These are phyloP conservation scores for Panthera tigris DNA, from an alignment of 2,113 vertebrate species.

Conservation along the genomic window DNA sequence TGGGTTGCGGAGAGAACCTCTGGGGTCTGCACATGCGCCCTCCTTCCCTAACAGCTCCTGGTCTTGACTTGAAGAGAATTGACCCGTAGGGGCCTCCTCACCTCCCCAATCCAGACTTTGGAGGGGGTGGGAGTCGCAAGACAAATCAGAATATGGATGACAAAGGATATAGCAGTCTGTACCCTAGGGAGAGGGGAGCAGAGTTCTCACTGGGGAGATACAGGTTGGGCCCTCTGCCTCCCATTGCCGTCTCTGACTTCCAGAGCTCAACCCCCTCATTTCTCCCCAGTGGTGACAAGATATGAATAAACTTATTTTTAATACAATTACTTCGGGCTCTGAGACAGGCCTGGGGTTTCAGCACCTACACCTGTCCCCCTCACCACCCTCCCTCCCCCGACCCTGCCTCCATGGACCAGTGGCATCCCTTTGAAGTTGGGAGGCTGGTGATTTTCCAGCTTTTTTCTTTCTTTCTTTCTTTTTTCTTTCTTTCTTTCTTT, in stretches of 20 bases:
- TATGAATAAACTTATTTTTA: slow-evolving; percentile 81
- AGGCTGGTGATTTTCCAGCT: neutral
- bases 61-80: slow-evolving; percentile 69
- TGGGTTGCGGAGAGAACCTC: slow-evolving; percentile 8
- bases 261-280: neutral
- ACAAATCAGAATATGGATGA: slow-evolving; percentile 55
- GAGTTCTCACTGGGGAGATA: neutral
- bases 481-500: too few species aligned
- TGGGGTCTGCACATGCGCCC: neutral
- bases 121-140: slow-evolving; percentile 10
- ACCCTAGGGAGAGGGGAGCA: neutral
- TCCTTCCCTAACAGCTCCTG: slow-evolving; percentile 56
- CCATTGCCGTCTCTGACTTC: slow-evolving; percentile 8
- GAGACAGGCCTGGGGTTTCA: slow-evolving; percentile 42
- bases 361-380: neutral
- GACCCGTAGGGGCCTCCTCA: neutral
- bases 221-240: slow-evolving; percentile 9
- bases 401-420: too few species aligned
- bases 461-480: neutral
- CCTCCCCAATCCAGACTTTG: neutral
- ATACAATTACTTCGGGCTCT: slow-evolving; percentile 59
- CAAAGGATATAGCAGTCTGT: neutral
- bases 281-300: slow-evolving; percentile 58
- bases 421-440: neutral
- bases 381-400: neutral